A percentile compares a stretch with the other conserved stretches of the same genome.
Evolutionary conservation across 2,888 invertebrate species (phyloP).

Genomic region (Ctena decussata): DNA sequence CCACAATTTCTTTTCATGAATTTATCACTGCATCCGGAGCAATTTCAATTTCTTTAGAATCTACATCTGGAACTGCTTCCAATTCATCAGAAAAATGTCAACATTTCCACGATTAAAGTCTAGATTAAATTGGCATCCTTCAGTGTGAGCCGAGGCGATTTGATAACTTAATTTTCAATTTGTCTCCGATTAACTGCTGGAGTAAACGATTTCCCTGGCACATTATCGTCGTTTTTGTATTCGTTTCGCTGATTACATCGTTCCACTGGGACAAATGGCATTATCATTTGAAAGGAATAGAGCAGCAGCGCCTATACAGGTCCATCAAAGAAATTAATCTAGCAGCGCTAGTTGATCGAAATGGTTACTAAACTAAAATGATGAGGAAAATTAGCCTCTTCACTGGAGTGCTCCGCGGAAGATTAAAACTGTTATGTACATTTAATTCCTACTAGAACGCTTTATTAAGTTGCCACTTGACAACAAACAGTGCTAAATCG

Average conservation of each 20-base stretch:
- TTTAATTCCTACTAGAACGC: conserved; percentile 62
- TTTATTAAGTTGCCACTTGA: conserved; percentile 11
- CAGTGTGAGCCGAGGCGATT: conserved; percentile 82
- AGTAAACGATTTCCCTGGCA: conserved; percentile 75
- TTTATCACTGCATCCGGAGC: background rate
- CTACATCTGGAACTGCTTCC: conserved; percentile 18
- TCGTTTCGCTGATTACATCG: conserved; percentile 64
- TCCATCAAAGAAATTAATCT: conserved; percentile 68
- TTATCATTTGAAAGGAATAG: conserved; percentile 68
- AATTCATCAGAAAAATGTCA: conserved; percentile 69
- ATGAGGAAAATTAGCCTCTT: conserved; percentile 55
- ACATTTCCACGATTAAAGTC: conserved; percentile 71
- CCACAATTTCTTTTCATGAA: conserved; percentile 3
- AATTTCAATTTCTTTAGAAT: conserved; percentile 15
- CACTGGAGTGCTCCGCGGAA: conserved; percentile 49
- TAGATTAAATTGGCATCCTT: conserved; percentile 84
- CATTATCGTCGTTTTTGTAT: conserved; percentile 68
- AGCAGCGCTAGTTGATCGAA: conserved; percentile 57
- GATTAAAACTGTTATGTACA: conserved; percentile 66
- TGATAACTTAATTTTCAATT: conserved; percentile 86
- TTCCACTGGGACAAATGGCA: conserved; percentile 60
- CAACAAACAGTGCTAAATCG: conserved; percentile 13
- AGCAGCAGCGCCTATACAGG: conserved; percentile 32
- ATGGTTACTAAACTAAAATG: conserved; percentile 64
- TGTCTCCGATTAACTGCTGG: conserved; percentile 83